Percentiles rank a stretch among this genome's conserved stretches.
Conservation (phyloP, 1,140 invertebrate genomes). For the Pogonognathellus flavescens region DNA sequence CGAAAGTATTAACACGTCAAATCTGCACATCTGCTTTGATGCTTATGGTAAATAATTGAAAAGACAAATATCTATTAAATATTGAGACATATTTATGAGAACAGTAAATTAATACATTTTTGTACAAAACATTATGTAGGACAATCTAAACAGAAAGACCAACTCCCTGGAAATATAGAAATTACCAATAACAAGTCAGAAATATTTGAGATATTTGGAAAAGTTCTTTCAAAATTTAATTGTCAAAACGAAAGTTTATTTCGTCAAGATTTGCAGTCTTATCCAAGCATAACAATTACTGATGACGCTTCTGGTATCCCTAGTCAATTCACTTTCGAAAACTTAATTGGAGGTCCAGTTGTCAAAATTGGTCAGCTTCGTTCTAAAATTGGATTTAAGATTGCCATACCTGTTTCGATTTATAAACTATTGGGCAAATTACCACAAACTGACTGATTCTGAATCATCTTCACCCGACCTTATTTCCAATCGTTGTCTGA, state of each 20-base stretch:
- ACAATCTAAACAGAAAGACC: too few species aligned
- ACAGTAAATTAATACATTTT: too few species aligned
- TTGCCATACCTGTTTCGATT: neutral
- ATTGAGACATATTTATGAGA: too few species aligned
- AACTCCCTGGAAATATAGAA: too few species aligned
- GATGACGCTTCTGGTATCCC: neutral
- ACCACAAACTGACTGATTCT: neutral
- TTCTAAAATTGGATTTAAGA: neutral
- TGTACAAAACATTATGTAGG: too few species aligned
- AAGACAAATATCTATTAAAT: too few species aligned
- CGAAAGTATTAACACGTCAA: neutral
- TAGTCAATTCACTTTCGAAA: constrained; percentile 1
- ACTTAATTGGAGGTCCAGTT: neutral
- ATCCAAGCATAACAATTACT: neutral
- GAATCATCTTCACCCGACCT: too few species aligned
- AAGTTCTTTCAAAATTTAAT: too few species aligned
- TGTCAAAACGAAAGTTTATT: too few species aligned
- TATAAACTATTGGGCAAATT: neutral
- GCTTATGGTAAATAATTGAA: too few species aligned
- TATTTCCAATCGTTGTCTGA: neutral
- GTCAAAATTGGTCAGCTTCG: neutral
- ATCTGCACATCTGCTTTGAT: constrained; percentile 4
- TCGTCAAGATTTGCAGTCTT: neutral
- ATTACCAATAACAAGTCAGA: too few species aligned
- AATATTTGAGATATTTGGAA: too few species aligned